Evolutionary conservation across 2,888 invertebrate genomes (phyloP).

Genomic region (Hypsopygia costalis): DNA sequence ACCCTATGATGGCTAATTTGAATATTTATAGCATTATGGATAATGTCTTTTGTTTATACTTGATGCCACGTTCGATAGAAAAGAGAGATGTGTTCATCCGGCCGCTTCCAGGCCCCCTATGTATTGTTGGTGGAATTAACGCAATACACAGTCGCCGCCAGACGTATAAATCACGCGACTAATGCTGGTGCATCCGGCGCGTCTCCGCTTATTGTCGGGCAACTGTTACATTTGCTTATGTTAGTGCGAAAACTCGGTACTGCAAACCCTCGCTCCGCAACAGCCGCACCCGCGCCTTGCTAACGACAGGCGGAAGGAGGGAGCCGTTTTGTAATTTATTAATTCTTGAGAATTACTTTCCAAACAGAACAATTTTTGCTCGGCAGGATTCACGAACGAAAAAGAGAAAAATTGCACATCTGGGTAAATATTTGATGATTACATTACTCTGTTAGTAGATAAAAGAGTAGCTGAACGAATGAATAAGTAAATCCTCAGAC

Average conservation of each 20-base stretch:
- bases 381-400: not conserved
- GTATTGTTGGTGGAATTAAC: conserved; percentile 65
- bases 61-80: conserved; percentile 25
- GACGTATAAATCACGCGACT: conserved; percentile 74
- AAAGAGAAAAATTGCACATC: conserved; percentile 3
- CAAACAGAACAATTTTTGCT: conserved; percentile 24
- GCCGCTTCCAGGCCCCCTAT: conserved; percentile 36
- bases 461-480: not conserved
- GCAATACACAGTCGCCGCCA: conserved; percentile 59
- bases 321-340: conserved; percentile 60
- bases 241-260: conserved; percentile 21
- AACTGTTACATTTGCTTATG: conserved; percentile 45
- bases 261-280: conserved; percentile 6
- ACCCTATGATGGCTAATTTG: conserved; percentile 40
- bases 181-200: conserved; percentile 73
- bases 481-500: not conserved
- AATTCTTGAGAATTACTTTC: conserved; percentile 56
- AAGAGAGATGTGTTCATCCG: conserved; percentile 26
- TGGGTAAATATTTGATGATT: conserved; percentile 1
- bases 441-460: not conserved
- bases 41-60: conserved; percentile 30
- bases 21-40: conserved; percentile 46
- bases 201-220: conserved; percentile 49
- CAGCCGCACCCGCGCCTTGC: conserved; percentile 28
- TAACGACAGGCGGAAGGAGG: conserved; percentile 48